Percentiles rank a stretch among this genome's conserved stretches.
Conservation (phyloP, 1,140 invertebrate genomes). For the Tetranychus cinnabarinus region DNA sequence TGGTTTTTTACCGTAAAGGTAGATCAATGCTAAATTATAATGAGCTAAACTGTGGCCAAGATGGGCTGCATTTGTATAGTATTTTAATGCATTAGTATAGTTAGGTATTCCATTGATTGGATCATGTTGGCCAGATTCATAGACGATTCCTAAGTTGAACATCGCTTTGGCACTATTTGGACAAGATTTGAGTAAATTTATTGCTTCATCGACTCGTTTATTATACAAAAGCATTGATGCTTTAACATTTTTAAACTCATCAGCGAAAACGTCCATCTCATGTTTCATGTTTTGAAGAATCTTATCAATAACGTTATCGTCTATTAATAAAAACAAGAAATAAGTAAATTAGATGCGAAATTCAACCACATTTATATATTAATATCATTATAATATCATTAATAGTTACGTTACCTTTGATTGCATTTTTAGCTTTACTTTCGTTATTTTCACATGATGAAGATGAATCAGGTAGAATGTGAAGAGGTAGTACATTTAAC, state of each 20-base stretch:
- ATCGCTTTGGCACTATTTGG: neutral
- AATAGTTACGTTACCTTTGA: too few species aligned
- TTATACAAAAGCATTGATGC: neutral
- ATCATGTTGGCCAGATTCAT: conserved; percentile 1
- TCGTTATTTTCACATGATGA: too few species aligned
- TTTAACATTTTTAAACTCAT: conserved; percentile 5
- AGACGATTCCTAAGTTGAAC: conserved; percentile 6
- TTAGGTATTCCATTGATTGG: neutral
- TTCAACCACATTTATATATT: too few species aligned
- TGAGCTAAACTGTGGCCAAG: conserved; percentile 16
- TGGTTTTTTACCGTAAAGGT: conserved; percentile 18
- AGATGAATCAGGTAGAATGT: too few species aligned
- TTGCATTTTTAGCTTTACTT: too few species aligned
- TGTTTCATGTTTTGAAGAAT: too few species aligned
- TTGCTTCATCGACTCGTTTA: neutral
- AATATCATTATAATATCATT: too few species aligned
- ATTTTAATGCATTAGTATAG: conserved; percentile 15
- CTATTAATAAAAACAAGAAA: too few species aligned
- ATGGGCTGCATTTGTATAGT: conserved; percentile 15
- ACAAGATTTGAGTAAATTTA: neutral
- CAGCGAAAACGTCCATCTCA: neutral
- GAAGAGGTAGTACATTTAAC: too few species aligned
- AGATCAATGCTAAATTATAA: conserved; percentile 17
- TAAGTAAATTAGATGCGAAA: too few species aligned
- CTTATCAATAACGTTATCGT: too few species aligned